phyloP scores from a whole-genome alignment of 2,888 invertebrate genomes.

The Seira sanloemensis region DNA sequence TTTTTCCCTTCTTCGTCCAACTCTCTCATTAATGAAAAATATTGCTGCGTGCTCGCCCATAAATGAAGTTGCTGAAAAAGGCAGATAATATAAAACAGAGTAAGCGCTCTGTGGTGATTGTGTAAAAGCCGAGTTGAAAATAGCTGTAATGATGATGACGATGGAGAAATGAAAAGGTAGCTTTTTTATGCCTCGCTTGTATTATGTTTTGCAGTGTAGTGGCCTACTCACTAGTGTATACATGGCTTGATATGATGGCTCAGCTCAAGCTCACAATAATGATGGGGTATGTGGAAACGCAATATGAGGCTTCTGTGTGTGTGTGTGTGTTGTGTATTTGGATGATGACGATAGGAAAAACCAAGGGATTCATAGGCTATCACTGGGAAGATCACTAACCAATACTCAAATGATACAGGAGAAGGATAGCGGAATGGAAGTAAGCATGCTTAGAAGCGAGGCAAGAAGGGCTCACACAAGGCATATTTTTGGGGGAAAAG shows the following conservation, averaged over 20 bases:
- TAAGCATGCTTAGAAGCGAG: not conserved
- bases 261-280: not conserved
- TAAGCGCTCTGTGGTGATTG: not conserved
- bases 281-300: constrained; percentile 6
- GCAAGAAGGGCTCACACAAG: not conserved
- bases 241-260: not conserved
- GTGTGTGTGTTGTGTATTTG: not conserved
- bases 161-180: not conserved
- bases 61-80: too few species aligned
- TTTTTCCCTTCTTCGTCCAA: too few species aligned
- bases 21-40: too few species aligned
- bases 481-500: constrained; percentile 12
- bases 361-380: constrained; percentile 67
- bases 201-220: not conserved
- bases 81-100: too few species aligned
- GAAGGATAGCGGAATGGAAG: not conserved
- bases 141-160: not conserved
- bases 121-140: not conserved
- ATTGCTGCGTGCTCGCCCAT: too few species aligned
- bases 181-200: not conserved
- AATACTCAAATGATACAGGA: constrained; percentile 68
- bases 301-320: not conserved
- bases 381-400: constrained; percentile 68
- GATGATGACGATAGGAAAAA: constrained; percentile 13
- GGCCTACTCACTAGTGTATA: constrained; percentile 40